Evolutionary conservation across 2,888 invertebrate species (phyloP), one percentile per base, ranked within the genome.

Genomic region (Adineta ricciae): DNA sequence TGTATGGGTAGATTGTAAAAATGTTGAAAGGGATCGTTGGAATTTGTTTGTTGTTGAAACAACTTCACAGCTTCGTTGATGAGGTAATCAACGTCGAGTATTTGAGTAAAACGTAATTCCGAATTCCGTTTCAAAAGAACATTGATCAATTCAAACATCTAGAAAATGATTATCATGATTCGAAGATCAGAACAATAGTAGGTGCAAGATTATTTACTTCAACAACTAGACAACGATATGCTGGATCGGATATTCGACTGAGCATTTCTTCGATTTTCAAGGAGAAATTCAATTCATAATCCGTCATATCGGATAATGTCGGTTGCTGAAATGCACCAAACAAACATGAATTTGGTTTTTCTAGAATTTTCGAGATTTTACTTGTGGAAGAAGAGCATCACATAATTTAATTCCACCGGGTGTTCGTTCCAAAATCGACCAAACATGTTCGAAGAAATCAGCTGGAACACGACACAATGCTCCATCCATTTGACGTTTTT

Each of bases 271-370:
- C 98, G 16, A 99, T 96, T 78, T 96, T 91, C 87, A 97, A 92
- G 38, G 97, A 94, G 92, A 99, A 99, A 87, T 96, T 95, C 87
- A 98, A 92, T 91, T 99, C 99, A 86, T 97, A 96, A 87, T 96
- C 93, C 0, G 97, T 96, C 97, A 99, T 97, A 90, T 96, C 96
- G 32, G 95, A 94, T 73, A 98, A 91, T 0, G 97, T 97, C 14
- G 97, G 97, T 88, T 95, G 94, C 91, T 92, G 88, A 49, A 89
- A 88, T 86, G 85, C 64, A 86, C 83, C n/a, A 56, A 36, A 85
- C 1, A 50, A 11, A 38, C 9, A 54, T 52, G 14, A 50, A 19
- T 19, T 24, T 14, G 0, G 11, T 54, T 83, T 54, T 21, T 7
- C 4, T 24, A 32, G 56, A 64, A 84, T 38, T 38, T 19, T 11